Conservation (phyloP, 2,113 vertebrate species). For the Triplophysa tibetana region DNA sequence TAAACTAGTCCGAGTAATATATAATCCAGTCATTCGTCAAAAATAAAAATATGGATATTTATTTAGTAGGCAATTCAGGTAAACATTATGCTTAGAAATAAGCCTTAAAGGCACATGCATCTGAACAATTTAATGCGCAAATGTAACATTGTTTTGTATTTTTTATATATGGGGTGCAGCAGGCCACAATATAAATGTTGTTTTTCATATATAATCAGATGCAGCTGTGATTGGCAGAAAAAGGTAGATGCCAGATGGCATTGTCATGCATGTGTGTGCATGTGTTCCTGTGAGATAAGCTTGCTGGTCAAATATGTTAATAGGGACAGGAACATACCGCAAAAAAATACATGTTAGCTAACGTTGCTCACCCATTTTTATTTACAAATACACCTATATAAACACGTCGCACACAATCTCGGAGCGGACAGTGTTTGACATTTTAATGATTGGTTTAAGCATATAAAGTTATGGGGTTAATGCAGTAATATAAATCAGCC, state of each 20-base stretch:
- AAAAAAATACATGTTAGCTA: not conserved
- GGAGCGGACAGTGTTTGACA: not conserved
- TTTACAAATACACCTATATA: not conserved
- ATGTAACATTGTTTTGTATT: not conserved
- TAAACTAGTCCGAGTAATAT: not conserved
- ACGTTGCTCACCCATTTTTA: not conserved
- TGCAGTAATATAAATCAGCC: constrained; percentile 16
- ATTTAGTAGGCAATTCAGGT: not conserved
- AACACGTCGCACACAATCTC: not conserved
- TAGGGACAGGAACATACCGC: not conserved
- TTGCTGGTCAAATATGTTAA: not conserved
- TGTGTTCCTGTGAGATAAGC: constrained; percentile 2
- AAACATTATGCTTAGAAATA: not conserved
- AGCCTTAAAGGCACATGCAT: too few relatives aligned
- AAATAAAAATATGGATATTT: not conserved
- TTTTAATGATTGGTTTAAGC: not conserved
- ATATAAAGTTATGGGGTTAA: constrained; percentile 17
- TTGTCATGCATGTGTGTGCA: not conserved
- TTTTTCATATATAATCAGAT: not conserved
- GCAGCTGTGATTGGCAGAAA: constrained; percentile 14
- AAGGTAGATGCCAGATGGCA: not conserved
- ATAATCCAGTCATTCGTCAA: not conserved
- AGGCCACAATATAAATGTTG: not conserved
- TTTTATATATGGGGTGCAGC: not conserved
- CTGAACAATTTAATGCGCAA: not conserved